Conservation (phyloP, 2,113 vertebrate genomes). For the Sylvilagus bachmani region DNA sequence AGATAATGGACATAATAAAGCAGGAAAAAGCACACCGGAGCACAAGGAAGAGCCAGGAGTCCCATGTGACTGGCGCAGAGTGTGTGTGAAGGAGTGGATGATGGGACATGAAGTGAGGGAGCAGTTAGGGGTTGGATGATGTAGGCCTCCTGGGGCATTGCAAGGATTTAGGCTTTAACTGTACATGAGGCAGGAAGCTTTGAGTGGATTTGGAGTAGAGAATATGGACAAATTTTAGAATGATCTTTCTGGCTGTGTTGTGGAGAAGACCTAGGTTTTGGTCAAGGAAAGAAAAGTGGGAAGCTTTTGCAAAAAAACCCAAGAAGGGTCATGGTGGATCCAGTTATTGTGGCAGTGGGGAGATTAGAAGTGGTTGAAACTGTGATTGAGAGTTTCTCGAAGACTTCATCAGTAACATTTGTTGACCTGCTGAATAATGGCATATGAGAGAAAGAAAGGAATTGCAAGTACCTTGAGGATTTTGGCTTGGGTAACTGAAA, state of each 20-base stretch:
- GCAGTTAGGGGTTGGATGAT: neutral
- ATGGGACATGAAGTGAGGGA: neutral
- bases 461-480: neutral
- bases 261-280: neutral
- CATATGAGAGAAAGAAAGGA: neutral
- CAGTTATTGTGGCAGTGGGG: neutral
- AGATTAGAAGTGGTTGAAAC: neutral
- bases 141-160: neutral
- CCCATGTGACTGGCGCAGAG: neutral
- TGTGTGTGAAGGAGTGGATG: neutral
- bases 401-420: neutral
- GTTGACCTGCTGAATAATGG: neutral
- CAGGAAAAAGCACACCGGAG: neutral
- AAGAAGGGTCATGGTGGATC: neutral
- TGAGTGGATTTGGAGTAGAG: neutral
- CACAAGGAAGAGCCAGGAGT: neutral
- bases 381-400: neutral
- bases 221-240: neutral
- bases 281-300: neutral
- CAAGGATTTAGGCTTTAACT: neutral
- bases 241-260: neutral
- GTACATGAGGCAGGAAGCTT: neutral
- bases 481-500: neutral
- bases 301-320: neutral
- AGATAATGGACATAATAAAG: neutral